Percentiles rank a stretch among this genome's conserved stretches.
phyloP scores from a whole-genome alignment of 2,113 vertebrate genomes.

The Columba livia region DNA sequence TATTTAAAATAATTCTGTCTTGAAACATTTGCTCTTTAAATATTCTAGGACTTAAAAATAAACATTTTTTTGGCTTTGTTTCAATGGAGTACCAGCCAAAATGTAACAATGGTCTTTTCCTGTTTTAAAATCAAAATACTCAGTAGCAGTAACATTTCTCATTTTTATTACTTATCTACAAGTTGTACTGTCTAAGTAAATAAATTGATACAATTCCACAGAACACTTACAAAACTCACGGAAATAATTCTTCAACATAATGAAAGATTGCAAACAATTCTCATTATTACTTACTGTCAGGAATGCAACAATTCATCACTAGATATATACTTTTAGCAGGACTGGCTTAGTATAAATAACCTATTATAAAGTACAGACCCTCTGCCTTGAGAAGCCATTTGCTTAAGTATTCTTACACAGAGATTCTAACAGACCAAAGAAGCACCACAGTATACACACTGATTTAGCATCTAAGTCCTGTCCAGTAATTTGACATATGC shows the following conservation, averaged over 20 bases:
- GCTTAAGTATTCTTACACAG: neutral
- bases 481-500: neutral
- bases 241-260: neutral
- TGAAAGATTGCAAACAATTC: neutral
- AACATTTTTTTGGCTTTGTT: neutral
- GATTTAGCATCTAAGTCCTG: neutral
- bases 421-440: neutral
- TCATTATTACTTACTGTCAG: neutral
- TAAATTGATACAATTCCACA: neutral
- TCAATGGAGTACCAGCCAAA: neutral
- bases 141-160: neutral
- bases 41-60: neutral
- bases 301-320: neutral
- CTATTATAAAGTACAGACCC: neutral
- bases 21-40: neutral
- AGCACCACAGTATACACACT: neutral
- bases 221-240: neutral
- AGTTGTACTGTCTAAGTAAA: neutral
- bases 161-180: neutral
- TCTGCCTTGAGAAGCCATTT: neutral
- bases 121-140: neutral
- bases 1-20: neutral
- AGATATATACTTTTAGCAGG: neutral
- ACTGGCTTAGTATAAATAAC: neutral
- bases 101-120: neutral